Evolutionary conservation across 2,888 invertebrate genomes (phyloP), one percentile per base, ranked within the genome.

Genomic region (Chymomyza fuscimana): DNA sequence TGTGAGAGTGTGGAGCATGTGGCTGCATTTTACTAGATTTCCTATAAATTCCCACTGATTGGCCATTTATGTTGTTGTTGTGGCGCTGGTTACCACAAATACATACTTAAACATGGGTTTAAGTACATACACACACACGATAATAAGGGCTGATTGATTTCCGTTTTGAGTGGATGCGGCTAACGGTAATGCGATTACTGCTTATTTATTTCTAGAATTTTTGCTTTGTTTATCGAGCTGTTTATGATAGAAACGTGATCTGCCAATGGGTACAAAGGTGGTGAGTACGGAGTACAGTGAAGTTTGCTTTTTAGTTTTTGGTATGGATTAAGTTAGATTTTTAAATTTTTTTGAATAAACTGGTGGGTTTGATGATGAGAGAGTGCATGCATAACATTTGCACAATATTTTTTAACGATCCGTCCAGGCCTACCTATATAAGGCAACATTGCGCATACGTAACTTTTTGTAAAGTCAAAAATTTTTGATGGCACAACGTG

Each of bases 131-230:
- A 12, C 12, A 12, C 40, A 12, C 69, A 58, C 74, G 64, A 59
- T 76, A 78, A 75, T 87, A 81, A 80, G 80, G 71, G 77, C 77
- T 83, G 82, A 87, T 84, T 83, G 87, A 86, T 83, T 84, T 75
- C 69, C 70, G 70, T 78, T 82, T 75, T 85, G 19, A 80, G 82
- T 78, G 80, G 78, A 78, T 79, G 83, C 76, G 76, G 73, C 67
- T 80, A 73, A 73, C 77, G 79, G 69, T 79, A 84, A 86, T 78
- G 82, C 82, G 87, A 76, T 86, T 84, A 84, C 78, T 78, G 78
- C 73, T 74, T 76, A 74, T 73, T 70, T 74, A 67, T 6, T 19
- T 25, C 12, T 1, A 15, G 6, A 15, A 5, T 58, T 36, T 46
- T 46, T 46, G 6, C 65, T 63, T 71, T 69, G 69, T 72, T 72